These are phyloP conservation scores for Choloepus hoffmanni DNA, from an alignment of 2,113 vertebrate genomes.

Conservation along the genomic window DNA sequence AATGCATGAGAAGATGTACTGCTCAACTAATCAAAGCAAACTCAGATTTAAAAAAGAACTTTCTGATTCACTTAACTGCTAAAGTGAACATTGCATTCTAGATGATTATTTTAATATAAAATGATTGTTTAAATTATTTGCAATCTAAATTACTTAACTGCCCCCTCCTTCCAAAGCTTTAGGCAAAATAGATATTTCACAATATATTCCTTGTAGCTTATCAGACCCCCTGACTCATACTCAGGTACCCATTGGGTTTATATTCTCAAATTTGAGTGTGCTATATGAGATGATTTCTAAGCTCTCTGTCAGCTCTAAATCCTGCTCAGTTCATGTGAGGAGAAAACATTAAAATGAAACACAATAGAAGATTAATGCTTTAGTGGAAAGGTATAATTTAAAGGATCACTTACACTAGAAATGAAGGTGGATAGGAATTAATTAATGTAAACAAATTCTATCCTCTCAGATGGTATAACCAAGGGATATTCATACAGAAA, in stretches of 20 bases:
- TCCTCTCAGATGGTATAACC: background rate
- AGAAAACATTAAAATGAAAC: conserved; percentile 51
- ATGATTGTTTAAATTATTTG: background rate
- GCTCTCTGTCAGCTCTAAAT: background rate
- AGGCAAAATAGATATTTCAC: background rate
- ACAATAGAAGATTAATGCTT: background rate
- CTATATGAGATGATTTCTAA: background rate
- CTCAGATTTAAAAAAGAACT: background rate
- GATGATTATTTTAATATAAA: background rate
- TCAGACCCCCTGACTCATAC: rapidly evolving
- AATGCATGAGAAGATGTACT: background rate
- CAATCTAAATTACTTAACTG: background rate
- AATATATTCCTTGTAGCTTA: background rate
- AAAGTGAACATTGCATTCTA: background rate
- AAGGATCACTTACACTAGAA: conserved; percentile 36
- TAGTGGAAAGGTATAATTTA: conserved; percentile 26
- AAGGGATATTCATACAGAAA: background rate
- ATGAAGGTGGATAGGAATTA: background rate
- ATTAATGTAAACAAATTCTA: conserved; percentile 28
- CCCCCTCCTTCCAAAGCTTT: background rate
- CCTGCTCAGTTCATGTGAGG: background rate
- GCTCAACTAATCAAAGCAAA: background rate
- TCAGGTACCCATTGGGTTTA: background rate
- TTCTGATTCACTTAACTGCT: background rate
- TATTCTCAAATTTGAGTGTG: background rate